Base-by-base conservation (phyloP, 1,140 invertebrate genomes). In the Lordiphosa collinella region DNA sequence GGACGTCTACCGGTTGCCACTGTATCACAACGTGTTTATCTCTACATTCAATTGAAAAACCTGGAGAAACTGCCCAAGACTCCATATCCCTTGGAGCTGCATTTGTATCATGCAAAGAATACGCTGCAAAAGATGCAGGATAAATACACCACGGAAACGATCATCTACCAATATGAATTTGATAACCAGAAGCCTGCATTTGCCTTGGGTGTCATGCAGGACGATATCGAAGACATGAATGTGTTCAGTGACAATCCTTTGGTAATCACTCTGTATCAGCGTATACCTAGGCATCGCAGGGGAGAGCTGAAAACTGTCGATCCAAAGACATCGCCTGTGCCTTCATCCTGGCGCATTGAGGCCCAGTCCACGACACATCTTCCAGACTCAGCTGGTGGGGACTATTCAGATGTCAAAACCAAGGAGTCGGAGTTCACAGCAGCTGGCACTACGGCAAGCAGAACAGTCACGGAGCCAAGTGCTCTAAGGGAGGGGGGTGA, bases 161-260 rank as follows among this genome's bases (percentile, higher is more conserved):
- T 79, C 2, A 87, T 87, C 14, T 67, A 75, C 8, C 41, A 75
- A 31, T 9, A 53, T 0, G 76, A 85, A 16, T 86, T 87, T 43
- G 13, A 54, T 0, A 10, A 53, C 12, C 32, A 63, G 4, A 68
- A 50, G 14, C 84, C 84, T 0, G 64, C 65, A 0, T 87, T 87
- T 29, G 59, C 85, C 0, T 13, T 87, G 60, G 63, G 60, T 0
- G 49, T 87, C 3, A n/a, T 72, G 10, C 84, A 87, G 44, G 84
- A 87, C 14, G 58, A 58, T 13, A 59, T 87, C n/a, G 74, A 87
- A 3, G 78, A 87, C 7, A 62, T 84, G 58, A 87, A 87, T 22
- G 48, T 12, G 1, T 79, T 87, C 31, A 75, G 84, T 22, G 84
- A 87, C 9, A 78, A 79, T 63, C 84, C 84, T 1, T 14, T 87